phyloP scores from a whole-genome alignment of 2,888 invertebrate species.

The Deilephila elpenor region DNA sequence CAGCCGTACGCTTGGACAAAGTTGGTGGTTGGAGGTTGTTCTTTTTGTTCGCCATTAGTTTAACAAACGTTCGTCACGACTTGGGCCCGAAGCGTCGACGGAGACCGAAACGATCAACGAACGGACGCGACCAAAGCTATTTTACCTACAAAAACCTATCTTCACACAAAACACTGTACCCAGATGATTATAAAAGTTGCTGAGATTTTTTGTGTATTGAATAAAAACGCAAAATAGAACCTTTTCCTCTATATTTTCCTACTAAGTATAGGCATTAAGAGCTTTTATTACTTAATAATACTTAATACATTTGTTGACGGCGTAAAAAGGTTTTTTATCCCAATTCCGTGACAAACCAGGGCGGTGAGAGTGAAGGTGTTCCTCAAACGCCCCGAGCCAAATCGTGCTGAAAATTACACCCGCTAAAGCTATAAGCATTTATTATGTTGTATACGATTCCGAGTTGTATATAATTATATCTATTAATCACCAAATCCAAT shows the following conservation, averaged over 20 bases:
- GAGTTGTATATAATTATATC: slow-evolving; percentile 2
- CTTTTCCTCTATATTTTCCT: background rate
- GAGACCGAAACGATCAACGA: background rate
- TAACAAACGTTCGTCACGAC: slow-evolving; percentile 80
- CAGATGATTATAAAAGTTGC: background rate
- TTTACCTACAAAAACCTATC: slow-evolving; percentile 6
- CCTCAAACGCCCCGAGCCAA: slow-evolving; percentile 41
- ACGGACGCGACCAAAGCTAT: background rate
- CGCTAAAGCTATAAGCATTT: slow-evolving; percentile 26
- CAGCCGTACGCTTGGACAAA: slow-evolving; percentile 63
- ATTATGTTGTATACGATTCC: slow-evolving; percentile 5
- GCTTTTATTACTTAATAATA: slow-evolving; percentile 3
- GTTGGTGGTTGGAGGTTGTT: slow-evolving; percentile 69
- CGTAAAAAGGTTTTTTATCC: background rate
- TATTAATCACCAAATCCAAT: background rate
- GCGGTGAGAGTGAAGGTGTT: slow-evolving; percentile 37
- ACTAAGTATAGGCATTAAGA: slow-evolving; percentile 3
- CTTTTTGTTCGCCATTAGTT: slow-evolving; percentile 77
- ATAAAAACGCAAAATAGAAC: background rate
- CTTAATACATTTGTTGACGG: slow-evolving; percentile 4
- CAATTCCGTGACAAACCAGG: slow-evolving; percentile 35
- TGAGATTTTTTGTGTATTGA: background rate
- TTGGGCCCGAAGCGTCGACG: slow-evolving; percentile 53
- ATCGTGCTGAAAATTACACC: slow-evolving; percentile 51
- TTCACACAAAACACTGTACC: background rate